phyloP scores from a whole-genome alignment of 2,797 vertebrate genomes.

The Paramormyrops hopkinsi region DNA sequence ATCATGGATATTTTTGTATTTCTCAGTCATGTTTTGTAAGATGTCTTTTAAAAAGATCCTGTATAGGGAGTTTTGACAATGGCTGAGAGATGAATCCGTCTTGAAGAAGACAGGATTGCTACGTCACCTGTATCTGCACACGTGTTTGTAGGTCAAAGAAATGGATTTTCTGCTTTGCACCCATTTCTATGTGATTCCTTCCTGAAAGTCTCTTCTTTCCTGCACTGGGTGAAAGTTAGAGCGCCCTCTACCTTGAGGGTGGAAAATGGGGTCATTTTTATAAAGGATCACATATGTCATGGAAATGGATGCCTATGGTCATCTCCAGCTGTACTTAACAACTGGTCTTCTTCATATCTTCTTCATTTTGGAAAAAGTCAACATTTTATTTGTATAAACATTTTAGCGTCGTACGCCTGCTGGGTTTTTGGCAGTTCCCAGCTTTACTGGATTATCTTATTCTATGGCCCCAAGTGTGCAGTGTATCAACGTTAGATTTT shows the following conservation, averaged over 20 bases:
- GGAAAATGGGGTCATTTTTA: background rate
- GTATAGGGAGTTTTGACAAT: background rate
- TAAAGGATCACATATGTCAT: background rate
- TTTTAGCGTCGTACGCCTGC: background rate
- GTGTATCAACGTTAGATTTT: background rate
- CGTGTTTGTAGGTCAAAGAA: background rate
- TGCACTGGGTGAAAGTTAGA: background rate
- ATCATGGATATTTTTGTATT: background rate
- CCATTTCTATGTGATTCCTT: background rate
- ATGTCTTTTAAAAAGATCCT: background rate
- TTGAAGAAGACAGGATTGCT: background rate
- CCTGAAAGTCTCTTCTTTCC: background rate
- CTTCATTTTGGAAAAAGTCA: background rate
- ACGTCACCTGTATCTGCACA: background rate
- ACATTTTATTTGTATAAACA: background rate
- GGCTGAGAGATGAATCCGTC: background rate
- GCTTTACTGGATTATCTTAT: background rate
- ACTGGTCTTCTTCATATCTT: background rate
- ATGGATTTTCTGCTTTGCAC: background rate
- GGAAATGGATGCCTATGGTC: background rate
- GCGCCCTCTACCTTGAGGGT: background rate
- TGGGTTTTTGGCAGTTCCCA: background rate
- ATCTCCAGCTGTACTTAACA: background rate
- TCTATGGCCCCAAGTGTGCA: background rate
- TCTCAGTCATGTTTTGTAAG: background rate